phyloP scores from a whole-genome alignment of 2,888 invertebrate genomes.

The Erebia ligea region DNA sequence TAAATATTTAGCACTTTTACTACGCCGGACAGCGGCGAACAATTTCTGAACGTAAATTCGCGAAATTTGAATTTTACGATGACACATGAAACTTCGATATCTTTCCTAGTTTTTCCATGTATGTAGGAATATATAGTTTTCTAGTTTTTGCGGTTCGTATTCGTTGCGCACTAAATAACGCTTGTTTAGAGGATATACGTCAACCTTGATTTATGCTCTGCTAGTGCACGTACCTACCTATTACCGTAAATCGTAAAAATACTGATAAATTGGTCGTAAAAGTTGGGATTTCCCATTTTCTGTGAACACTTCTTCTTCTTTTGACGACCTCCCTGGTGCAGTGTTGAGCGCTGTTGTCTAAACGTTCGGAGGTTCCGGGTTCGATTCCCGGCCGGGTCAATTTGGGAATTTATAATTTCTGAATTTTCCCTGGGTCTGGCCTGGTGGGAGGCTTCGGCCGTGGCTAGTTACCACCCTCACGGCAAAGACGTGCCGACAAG shows the following conservation, averaged over 20 bases:
- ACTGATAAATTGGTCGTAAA: conserved; percentile 23
- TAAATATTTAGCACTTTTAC: conserved; percentile 24
- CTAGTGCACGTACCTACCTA: conserved; percentile 2
- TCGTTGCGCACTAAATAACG: conserved; percentile 36
- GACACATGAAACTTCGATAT: conserved; percentile 27
- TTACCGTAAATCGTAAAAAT: conserved; percentile 25
- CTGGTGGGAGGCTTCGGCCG: too few relatives aligned
- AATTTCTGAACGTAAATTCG: conserved; percentile 32
- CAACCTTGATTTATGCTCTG: conserved; percentile 14
- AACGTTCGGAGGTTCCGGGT: too few relatives aligned
- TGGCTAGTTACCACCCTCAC: too few relatives aligned
- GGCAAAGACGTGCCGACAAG: too few relatives aligned
- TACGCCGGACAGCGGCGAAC: conserved; percentile 20
- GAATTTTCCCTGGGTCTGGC: too few relatives aligned
- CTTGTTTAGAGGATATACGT: conserved; percentile 20
- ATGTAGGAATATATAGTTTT: conserved; percentile 1
- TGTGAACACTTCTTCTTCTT: too few relatives aligned
- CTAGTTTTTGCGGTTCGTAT: conserved; percentile 22
- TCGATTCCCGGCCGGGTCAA: too few relatives aligned
- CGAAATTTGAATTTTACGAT: conserved; percentile 29
- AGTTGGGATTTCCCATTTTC: neutral
- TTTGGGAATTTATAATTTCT: too few relatives aligned
- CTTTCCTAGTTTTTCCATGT: conserved; percentile 16
- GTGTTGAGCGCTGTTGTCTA: too few relatives aligned
- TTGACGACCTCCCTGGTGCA: too few relatives aligned